Evolutionary conservation across 23 tunicate genomes (phyloP).

Genomic region (Trididemnum clinides): DNA sequence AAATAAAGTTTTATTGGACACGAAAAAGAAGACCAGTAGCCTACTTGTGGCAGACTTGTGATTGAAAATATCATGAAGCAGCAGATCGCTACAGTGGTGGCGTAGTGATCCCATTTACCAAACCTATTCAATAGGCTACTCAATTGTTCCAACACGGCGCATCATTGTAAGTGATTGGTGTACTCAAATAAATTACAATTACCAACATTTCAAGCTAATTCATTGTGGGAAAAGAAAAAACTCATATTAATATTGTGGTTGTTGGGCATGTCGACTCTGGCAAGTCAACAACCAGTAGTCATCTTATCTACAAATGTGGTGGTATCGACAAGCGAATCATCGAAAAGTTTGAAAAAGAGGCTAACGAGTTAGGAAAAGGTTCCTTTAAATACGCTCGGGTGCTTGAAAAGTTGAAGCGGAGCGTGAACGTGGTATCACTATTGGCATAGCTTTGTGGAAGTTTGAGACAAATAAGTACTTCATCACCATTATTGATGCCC

Average conservation of each 20-base stretch:
- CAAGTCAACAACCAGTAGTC: constrained; percentile 96
- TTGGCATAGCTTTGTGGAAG: constrained; percentile 95
- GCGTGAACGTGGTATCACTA: constrained; percentile 97
- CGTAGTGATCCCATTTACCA: no score
- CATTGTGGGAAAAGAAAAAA: no score
- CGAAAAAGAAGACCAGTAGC: no score
- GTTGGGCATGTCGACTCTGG: constrained; percentile 99
- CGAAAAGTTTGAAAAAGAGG: constrained; percentile 97
- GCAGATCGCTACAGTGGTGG: no score
- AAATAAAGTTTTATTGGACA: no score
- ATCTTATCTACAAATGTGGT: constrained; percentile 97
- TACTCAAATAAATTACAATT: no score
- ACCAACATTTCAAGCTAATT: no score
- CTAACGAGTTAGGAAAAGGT: constrained; percentile 96
- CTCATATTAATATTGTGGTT: constrained; percentile 96
- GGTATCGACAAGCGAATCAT: constrained; percentile 96
- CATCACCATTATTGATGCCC: constrained; percentile 96
- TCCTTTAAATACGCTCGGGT: constrained; percentile 99
- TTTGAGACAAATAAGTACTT: constrained; percentile 71
- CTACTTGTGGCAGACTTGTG: no score
- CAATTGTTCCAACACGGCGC: no score
- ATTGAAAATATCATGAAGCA: no score
- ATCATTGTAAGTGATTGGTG: no score
- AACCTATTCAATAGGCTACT: no score
- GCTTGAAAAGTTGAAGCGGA: constrained; percentile 95